These are phyloP conservation scores for Ptychobarbus kaznakovi DNA, from an alignment of 2,797 vertebrate genomes.

Conservation along the genomic window DNA sequence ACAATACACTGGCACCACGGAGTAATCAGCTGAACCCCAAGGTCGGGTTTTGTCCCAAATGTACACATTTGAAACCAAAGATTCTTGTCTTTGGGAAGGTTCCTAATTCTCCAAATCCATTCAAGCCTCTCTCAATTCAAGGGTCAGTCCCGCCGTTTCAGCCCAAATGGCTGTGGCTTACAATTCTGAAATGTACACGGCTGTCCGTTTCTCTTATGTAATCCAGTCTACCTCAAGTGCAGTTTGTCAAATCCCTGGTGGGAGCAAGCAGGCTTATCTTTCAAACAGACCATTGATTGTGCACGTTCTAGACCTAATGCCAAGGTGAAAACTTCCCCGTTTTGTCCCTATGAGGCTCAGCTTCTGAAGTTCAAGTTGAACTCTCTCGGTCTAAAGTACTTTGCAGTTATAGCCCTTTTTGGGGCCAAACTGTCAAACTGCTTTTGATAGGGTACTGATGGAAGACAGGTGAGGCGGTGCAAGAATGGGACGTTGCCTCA, in stretches of 20 bases:
- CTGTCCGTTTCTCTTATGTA: not conserved
- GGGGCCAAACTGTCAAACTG: conserved; percentile 27
- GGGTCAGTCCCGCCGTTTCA: conserved; percentile 37
- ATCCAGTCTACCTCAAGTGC: not conserved
- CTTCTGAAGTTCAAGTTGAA: conserved; percentile 34
- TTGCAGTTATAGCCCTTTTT: conserved; percentile 32
- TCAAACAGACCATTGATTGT: conserved; percentile 36
- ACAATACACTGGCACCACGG: not conserved
- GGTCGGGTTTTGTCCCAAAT: not conserved
- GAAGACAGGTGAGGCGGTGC: conserved; percentile 4
- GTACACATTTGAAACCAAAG: conserved; percentile 1
- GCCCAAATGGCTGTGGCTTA: conserved; percentile 14
- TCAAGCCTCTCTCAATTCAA: not conserved
- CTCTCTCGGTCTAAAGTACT: not conserved
- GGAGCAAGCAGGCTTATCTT: conserved; percentile 9
- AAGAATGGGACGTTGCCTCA: conserved; percentile 46
- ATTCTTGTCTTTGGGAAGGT: conserved; percentile 1
- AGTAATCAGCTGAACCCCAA: conserved; percentile 2
- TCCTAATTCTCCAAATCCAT: not conserved
- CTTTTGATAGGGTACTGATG: conserved; percentile 47
- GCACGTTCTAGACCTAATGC: conserved; percentile 21
- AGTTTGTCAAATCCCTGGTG: conserved; percentile 8
- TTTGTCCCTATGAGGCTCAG: conserved; percentile 24
- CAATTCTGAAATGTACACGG: not conserved
- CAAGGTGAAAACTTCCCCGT: conserved; percentile 18